A percentile compares a stretch with the other conserved stretches of the same genome.
These are phyloP conservation scores for Hofmannophila pseudospretella DNA, from an alignment of 2,888 invertebrate species.

Conservation along the genomic window DNA sequence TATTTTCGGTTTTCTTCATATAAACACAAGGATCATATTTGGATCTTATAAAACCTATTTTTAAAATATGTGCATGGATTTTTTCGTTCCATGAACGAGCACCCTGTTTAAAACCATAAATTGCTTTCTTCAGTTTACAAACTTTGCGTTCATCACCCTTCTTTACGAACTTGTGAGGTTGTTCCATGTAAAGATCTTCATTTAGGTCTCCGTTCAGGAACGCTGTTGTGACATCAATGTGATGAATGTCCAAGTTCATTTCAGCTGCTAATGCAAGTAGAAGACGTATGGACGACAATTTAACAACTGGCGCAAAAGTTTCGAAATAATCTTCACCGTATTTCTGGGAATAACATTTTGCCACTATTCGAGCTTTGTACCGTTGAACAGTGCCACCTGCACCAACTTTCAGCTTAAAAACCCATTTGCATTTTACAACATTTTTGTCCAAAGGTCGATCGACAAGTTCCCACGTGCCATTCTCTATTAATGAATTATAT, in stretches of 20 bases:
- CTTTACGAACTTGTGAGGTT: slow-evolving; percentile 4
- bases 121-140: slow-evolving; percentile 10
- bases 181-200: slow-evolving; percentile 11
- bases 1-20: background rate
- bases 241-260: slow-evolving; percentile 4
- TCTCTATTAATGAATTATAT: slow-evolving; percentile 10
- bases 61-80: slow-evolving; percentile 7
- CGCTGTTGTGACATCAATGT: slow-evolving; percentile 13
- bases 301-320: slow-evolving; percentile 13
- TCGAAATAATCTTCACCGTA: slow-evolving; percentile 11
- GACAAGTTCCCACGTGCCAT: slow-evolving; percentile 8
- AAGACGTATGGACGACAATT: slow-evolving; percentile 9
- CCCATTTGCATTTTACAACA: slow-evolving; percentile 13
- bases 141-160: slow-evolving; percentile 3
- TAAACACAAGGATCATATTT: slow-evolving; percentile 10
- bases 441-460: slow-evolving; percentile 5
- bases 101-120: slow-evolving; percentile 14
- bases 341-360: slow-evolving; percentile 12
- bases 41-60: slow-evolving; percentile 5
- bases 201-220: slow-evolving; percentile 11
- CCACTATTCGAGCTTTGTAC: slow-evolving; percentile 11
- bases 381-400: slow-evolving; percentile 4
- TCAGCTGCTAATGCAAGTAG: slow-evolving; percentile 11
- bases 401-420: slow-evolving; percentile 11
- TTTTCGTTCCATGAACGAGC: slow-evolving; percentile 13